Evolutionary conservation across 2,888 invertebrate genomes (phyloP).

Genomic region (Shargacucullia verbasci): DNA sequence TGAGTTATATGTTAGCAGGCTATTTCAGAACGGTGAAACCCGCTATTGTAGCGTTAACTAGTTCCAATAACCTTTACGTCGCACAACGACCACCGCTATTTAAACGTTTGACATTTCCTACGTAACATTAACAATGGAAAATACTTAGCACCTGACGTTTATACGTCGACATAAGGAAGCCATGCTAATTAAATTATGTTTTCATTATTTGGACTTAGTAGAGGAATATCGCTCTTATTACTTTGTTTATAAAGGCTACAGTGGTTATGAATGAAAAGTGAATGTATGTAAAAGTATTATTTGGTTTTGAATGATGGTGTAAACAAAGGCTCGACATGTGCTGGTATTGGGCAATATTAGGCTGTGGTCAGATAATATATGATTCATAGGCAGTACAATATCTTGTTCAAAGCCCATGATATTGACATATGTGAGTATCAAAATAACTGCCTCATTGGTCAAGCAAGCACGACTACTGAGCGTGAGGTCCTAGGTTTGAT

Average conservation of each 20-base stretch:
- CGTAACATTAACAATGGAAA: constrained; percentile 48
- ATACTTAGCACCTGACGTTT: constrained; percentile 12
- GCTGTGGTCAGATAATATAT: neutral
- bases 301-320: constrained; percentile 22
- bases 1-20: no score
- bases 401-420: no score
- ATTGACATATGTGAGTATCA: no score
- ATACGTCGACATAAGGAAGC: constrained; percentile 34
- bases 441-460: no score
- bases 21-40: no score
- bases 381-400: neutral
- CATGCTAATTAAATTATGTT: constrained; percentile 49
- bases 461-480: no score
- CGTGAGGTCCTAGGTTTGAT: no score
- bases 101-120: constrained; percentile 51
- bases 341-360: constrained; percentile 14
- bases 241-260: neutral
- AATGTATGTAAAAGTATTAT: constrained; percentile 25
- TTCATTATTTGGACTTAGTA: neutral
- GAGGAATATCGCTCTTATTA: constrained; percentile 12
- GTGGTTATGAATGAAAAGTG: constrained; percentile 40
- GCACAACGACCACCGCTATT: no score
- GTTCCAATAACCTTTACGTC: no score
- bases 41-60: no score
- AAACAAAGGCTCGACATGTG: constrained; percentile 15